These are phyloP conservation scores for Nesidiocoris tenuis DNA, from an alignment of 2,888 invertebrate species.

Conservation along the genomic window DNA sequence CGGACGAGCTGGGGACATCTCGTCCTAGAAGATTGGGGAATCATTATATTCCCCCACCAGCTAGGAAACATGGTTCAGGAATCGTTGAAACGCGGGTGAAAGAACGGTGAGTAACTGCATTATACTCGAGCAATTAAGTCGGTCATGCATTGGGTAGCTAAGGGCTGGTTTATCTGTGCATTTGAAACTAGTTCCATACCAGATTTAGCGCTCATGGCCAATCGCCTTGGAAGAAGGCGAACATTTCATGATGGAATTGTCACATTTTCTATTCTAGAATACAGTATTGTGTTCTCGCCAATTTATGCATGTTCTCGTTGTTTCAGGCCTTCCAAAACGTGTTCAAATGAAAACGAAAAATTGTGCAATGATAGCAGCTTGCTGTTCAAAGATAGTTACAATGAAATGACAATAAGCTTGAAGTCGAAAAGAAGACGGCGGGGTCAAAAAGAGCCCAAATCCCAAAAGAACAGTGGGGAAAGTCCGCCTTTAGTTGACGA, in stretches of 20 bases:
- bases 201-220: not conserved
- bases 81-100: constrained; percentile 5
- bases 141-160: too few species aligned
- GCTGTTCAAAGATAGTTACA: constrained; percentile 34
- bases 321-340: constrained; percentile 15
- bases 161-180: too few species aligned
- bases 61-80: constrained; percentile 11
- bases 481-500: not conserved
- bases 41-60: constrained; percentile 34
- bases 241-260: too few species aligned
- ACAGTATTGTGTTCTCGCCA: too few species aligned
- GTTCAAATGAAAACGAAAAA: constrained; percentile 18
- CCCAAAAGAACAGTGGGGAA: not conserved
- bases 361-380: constrained; percentile 45
- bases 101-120: too few species aligned
- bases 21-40: constrained; percentile 20
- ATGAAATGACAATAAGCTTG: not conserved
- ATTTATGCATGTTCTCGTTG: not conserved
- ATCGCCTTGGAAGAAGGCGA: too few species aligned
- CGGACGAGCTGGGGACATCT: too few species aligned
- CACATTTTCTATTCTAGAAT: too few species aligned
- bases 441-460: not conserved
- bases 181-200: too few species aligned
- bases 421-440: constrained; percentile 12
- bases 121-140: too few species aligned